These are phyloP conservation scores for Ptilonorhynchus violaceus DNA, from an alignment of 2,113 vertebrate species.

Conservation along the genomic window DNA sequence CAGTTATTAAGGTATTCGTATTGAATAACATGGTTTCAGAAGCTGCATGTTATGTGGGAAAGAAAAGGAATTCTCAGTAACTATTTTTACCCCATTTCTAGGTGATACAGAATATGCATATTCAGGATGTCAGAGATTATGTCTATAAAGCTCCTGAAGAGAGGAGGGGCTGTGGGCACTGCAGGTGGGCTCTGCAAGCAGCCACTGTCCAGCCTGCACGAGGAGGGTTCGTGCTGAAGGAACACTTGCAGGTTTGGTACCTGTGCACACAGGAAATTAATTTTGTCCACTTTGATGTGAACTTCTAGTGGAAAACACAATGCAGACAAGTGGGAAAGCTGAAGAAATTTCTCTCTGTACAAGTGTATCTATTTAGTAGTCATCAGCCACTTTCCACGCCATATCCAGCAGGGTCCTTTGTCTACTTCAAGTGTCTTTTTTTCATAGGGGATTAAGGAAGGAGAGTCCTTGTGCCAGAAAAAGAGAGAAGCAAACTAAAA, in stretches of 20 bases:
- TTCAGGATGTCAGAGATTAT: background rate
- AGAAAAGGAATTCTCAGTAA: background rate
- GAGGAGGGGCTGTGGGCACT: background rate
- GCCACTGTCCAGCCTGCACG: rapidly evolving
- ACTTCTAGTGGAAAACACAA: background rate
- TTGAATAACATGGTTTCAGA: background rate
- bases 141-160: background rate
- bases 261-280: background rate
- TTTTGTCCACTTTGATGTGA: background rate
- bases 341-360: background rate
- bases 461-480: background rate
- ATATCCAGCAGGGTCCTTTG: background rate
- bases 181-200: background rate
- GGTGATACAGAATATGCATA: background rate
- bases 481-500: background rate
- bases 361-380: background rate
- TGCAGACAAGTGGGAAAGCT: background rate
- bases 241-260: background rate
- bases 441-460: background rate
- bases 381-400: background rate
- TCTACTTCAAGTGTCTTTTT: background rate
- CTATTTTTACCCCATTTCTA: background rate
- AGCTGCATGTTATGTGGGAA: background rate
- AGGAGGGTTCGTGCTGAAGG: rapidly evolving
- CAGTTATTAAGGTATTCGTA: background rate